Base-by-base conservation (phyloP, 1,140 invertebrate genomes). In the Anoplolepis gracilipes region DNA sequence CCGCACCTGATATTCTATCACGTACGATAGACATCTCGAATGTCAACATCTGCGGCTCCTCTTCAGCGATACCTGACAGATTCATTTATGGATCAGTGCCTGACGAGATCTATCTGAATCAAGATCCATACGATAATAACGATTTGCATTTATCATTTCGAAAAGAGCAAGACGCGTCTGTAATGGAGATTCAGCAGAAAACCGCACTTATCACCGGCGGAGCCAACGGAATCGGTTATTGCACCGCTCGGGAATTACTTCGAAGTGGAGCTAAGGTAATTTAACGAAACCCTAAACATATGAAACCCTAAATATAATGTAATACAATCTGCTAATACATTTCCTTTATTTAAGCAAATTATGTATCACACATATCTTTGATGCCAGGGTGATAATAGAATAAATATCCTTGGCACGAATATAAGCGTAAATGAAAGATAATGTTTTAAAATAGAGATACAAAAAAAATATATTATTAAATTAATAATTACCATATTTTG, bases 121-220 rank as follows among this genome's bases (percentile, higher is more conserved):
- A 13, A 22, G 25, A 22, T 64, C 10, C 1, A 46, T 13, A 11
- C 42, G 28, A 19, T 11, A 42, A 77, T 39, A 22, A 11, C 72
- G 25, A 55, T 53, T 67, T 2, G 30, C 5, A 36, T 19, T 13
- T 39, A 28, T 30, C 22, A 5, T 49, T 4, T 49, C 13, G n/a
- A 64, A 39, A 39, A 7, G 16, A 55, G 36, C 11, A 10, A 1
- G 1, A 25, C 61, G 33, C 5, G 3, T 30, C 61, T 30, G 53
- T 49, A 19, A 89, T 89, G 87, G 61, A 61, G 28, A 88, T 89
- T 78, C 75, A 89, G 53, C 77, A 93, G 42, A 96, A 96, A 88
- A 93, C 95, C 67, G 95, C 93, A 11, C 88, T 96, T 10, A 90
- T 96, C 25, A 95, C 95, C n/a, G 95, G 96, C 4, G 96, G 93